Evolutionary conservation across 2,113 vertebrate species (phyloP).

Genomic region (Alectura lathami): DNA sequence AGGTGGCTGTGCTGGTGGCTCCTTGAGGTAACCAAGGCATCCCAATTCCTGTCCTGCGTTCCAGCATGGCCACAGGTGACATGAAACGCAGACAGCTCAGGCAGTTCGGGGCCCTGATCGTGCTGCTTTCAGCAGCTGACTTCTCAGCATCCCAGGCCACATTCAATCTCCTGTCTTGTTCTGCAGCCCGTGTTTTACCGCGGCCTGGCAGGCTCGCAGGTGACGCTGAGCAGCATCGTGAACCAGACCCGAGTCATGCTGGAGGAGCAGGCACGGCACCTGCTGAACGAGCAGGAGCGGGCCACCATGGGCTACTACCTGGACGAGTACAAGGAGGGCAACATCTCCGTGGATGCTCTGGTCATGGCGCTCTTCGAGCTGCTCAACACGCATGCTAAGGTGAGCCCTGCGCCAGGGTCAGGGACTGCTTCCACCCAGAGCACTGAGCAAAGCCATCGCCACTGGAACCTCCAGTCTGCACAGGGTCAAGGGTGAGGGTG

Average conservation of each 20-base stretch:
- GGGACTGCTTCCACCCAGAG: rapidly evolving
- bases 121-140: neutral
- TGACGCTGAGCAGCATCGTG: constrained; percentile 92
- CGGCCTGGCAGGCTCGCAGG: constrained; percentile 92
- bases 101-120: neutral
- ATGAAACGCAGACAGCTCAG: neutral
- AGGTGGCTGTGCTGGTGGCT: rapidly evolving
- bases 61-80: neutral
- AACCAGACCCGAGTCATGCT: constrained; percentile 90
- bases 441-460: neutral
- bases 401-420: constrained; percentile 16
- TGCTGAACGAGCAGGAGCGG: constrained; percentile 87
- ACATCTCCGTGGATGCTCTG: constrained; percentile 88
- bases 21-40: neutral
- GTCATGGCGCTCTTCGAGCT: constrained; percentile 93
- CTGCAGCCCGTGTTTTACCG: constrained; percentile 89
- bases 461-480: neutral
- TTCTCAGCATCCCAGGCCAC: neutral
- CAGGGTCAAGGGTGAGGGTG: neutral
- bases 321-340: constrained; percentile 90
- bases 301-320: constrained; percentile 95
- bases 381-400: constrained; percentile 97
- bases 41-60: neutral
- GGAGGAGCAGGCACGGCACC: constrained; percentile 91
- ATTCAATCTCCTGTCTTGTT: neutral